phyloP scores from a whole-genome alignment of 2,113 vertebrate genomes.

The Leptodactylus fuscus region DNA sequence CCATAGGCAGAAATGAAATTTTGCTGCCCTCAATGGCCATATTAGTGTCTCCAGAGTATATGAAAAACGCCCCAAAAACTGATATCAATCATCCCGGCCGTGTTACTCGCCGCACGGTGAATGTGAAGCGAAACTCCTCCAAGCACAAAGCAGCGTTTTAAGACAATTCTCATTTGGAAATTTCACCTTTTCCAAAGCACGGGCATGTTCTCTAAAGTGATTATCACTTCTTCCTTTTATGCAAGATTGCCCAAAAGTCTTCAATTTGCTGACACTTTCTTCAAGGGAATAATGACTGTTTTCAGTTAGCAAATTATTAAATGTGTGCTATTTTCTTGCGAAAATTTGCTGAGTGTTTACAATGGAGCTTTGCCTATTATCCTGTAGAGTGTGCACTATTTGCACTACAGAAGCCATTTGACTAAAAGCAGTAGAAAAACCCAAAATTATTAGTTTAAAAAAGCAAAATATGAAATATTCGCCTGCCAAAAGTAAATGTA shows the following conservation, averaged over 20 bases:
- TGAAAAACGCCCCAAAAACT: slow-evolving; percentile 4
- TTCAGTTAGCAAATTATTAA: slow-evolving; percentile 32
- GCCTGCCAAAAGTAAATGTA: background rate
- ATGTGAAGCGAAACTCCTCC: background rate
- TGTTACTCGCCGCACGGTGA: background rate
- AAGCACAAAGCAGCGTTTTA: background rate
- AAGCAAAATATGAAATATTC: background rate
- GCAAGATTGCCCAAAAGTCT: slow-evolving; percentile 19
- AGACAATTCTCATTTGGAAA: slow-evolving; percentile 1
- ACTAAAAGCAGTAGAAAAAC: background rate
- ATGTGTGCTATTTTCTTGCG: slow-evolving; percentile 14
- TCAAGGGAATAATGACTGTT: slow-evolving; percentile 43
- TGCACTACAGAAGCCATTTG: background rate
- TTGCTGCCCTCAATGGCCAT: background rate
- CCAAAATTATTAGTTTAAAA: background rate
- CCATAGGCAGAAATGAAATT: background rate
- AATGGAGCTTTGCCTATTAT: slow-evolving; percentile 9
- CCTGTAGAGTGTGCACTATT: background rate
- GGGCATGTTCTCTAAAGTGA: slow-evolving; percentile 20
- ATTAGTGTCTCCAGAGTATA: background rate
- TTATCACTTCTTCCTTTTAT: slow-evolving; percentile 23
- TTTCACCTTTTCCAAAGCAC: background rate
- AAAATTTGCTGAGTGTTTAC: slow-evolving; percentile 19
- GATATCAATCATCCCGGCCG: background rate
- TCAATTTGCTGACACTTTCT: slow-evolving; percentile 7